Base-by-base conservation (phyloP, 2,113 vertebrate genomes). In the Strigops habroptila region DNA sequence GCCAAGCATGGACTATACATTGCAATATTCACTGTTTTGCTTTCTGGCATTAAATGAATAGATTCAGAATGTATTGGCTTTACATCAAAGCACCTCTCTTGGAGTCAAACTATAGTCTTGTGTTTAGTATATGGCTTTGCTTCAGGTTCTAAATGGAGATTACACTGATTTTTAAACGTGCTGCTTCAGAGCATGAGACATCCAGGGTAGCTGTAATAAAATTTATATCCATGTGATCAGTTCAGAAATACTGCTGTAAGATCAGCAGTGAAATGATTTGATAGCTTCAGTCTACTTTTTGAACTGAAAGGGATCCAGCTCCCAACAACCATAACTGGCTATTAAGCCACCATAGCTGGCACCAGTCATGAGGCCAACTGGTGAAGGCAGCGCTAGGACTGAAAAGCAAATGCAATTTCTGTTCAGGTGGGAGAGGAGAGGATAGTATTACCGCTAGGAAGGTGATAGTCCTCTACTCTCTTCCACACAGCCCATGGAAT, bases 141-240 rank as follows among this genome's bases (percentile, higher is more conserved):
- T 96, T 84, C 64, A 81, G 37, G 39, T 92, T 68, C 64, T 94
- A 86, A 84, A 91, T n/a, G 55, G 37, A 80, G 74, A 89, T 86
- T 70, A 91, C 6, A 41, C 49, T 62, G 15, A 74, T 67, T 91
- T 93, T 92, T 69, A 79, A 86, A 77, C 43, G 35, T 0, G 2
- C n/a, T 49, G 60, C 57, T 87, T 91, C 27, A 43, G 12, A 93
- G 25, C 35, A 80, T 49, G 30, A 92, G 77, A 65, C 33, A 52
- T 62, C 24, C 35, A 88, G 7, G 37, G 63, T 39, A 93, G 25
- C 60, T 73, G 64, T 35, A 92, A 80, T 80, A 87, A 92, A 90
- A 86, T 76, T 48, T 48, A 55, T 22, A 41, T 78, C 52, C 49
- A 41, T 4, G 23, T 70, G 23, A 75, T 67, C 55, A 46, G 70